Conservation (phyloP, 2,797 vertebrate species). For the Melanotaenia parkinsoni region DNA sequence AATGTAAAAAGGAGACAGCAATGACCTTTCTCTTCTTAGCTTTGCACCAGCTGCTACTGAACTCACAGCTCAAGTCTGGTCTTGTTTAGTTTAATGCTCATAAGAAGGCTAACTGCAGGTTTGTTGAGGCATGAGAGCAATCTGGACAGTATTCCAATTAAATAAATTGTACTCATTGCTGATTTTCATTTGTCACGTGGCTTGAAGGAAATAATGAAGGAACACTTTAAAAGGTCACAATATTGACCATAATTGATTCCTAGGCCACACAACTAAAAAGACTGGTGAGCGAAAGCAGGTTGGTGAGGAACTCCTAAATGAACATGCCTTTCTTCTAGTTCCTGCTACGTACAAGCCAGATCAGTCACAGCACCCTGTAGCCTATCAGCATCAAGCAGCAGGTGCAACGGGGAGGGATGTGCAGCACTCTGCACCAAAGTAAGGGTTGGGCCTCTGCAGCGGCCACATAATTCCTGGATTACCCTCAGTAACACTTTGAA, state of each 20-base stretch:
- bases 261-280: constrained; percentile 21
- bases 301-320: constrained; percentile 9
- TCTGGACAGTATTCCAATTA: constrained; percentile 18
- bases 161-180: constrained; percentile 41
- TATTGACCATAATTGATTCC: constrained; percentile 55
- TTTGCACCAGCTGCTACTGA: constrained; percentile 47
- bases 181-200: constrained; percentile 39
- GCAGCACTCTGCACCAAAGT: constrained; percentile 78
- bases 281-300: constrained; percentile 7
- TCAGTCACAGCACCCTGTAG: constrained; percentile 48
- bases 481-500: constrained; percentile 28
- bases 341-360: constrained; percentile 33
- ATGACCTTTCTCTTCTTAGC: constrained; percentile 73
- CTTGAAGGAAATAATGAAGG: constrained; percentile 23
- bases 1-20: constrained; percentile 53
- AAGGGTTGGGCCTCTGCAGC: constrained; percentile 78
- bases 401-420: constrained; percentile 73
- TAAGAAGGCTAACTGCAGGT: constrained; percentile 28
- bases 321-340: constrained; percentile 34
- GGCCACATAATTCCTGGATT: constrained; percentile 52
- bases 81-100: constrained; percentile 35
- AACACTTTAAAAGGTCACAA: constrained; percentile 33
- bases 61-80: constrained; percentile 29
- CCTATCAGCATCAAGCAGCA: constrained; percentile 67
- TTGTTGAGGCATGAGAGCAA: constrained; percentile 34